Conservation (phyloP, 2,113 vertebrate species). For the Phalacrocorax aristotelis region DNA sequence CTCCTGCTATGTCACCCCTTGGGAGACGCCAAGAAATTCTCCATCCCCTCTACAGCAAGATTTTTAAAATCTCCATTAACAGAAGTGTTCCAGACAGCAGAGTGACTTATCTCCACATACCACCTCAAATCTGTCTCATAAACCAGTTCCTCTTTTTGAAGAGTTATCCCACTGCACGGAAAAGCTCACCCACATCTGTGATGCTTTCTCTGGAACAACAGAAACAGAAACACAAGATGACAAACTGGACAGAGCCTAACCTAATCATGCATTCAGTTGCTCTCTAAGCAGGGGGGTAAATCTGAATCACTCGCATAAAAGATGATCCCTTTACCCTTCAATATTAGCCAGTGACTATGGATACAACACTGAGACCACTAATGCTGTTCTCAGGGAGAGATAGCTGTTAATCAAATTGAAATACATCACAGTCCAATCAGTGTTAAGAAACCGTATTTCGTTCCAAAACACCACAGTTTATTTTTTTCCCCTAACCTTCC, state of each 20-base stretch:
- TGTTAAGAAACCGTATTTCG: background rate
- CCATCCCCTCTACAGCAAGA: background rate
- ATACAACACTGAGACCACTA: background rate
- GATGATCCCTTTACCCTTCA: background rate
- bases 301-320: background rate
- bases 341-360: background rate
- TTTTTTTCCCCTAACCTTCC: background rate
- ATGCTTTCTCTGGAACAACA: background rate
- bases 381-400: background rate
- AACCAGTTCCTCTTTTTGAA: conserved; percentile 20
- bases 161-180: background rate
- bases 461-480: background rate
- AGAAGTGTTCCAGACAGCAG: conserved; percentile 26
- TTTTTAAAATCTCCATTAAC: background rate
- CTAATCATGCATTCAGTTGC: accelerated
- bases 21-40: background rate
- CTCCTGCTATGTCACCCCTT: background rate
- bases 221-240: conserved; percentile 13
- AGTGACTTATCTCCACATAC: conserved; percentile 22
- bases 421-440: background rate
- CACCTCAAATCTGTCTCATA: conserved; percentile 17
- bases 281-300: background rate
- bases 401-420: background rate
- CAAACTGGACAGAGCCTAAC: background rate
- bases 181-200: background rate